phyloP scores from a whole-genome alignment of 1,140 invertebrate genomes.

The Macrostomum lignano region DNA sequence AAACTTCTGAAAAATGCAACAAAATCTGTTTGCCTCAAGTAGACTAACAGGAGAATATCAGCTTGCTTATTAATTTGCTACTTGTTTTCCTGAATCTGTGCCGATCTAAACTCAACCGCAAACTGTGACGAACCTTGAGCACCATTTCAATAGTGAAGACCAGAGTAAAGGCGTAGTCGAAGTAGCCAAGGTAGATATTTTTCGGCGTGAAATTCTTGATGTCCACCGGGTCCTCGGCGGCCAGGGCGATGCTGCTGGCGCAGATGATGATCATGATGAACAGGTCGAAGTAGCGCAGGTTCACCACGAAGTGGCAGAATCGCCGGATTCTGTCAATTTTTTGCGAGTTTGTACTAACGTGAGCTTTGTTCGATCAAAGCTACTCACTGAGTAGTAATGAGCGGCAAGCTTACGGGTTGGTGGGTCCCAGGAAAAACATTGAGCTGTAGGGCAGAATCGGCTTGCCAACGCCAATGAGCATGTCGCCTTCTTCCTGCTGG shows the following conservation, averaged over 20 bases:
- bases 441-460: conserved; percentile 99
- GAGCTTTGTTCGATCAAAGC: not conserved
- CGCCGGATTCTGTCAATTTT: conserved; percentile 17
- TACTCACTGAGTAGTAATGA: not conserved
- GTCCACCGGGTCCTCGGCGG: conserved; percentile 93
- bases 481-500: too few species aligned
- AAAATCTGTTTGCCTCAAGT: too few species aligned
- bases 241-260: conserved; percentile 84
- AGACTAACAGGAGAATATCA: too few species aligned
- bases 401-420: conserved; percentile 54
- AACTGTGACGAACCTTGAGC: conserved; percentile 37
- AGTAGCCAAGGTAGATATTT: conserved; percentile 74
- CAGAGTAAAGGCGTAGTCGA: conserved; percentile 96
- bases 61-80: too few species aligned
- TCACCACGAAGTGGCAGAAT: conserved; percentile 65
- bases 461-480: conserved; percentile 41
- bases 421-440: conserved; percentile 94
- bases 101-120: too few species aligned
- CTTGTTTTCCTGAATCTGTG: too few species aligned
- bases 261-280: conserved; percentile 97
- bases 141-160: conserved; percentile 99
- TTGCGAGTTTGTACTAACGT: conserved; percentile 2
- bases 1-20: too few species aligned
- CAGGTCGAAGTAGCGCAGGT: conserved; percentile 90
- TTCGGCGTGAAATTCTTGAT: conserved; percentile 41